phyloP scores from a whole-genome alignment of 64 coral and sea anemone species.

The Acropora yongei region DNA sequence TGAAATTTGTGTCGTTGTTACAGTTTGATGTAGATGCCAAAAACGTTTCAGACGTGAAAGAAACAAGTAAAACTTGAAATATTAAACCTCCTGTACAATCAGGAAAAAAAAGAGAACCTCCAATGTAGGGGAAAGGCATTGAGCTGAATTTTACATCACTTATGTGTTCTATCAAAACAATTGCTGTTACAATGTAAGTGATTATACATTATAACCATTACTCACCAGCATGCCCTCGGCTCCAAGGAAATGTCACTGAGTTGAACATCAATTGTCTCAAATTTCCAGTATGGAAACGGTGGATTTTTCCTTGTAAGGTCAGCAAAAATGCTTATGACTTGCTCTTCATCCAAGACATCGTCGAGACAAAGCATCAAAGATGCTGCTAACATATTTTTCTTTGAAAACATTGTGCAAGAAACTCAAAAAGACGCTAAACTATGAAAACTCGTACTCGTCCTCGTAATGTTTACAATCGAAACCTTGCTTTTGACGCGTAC shows the following conservation, averaged over 20 bases:
- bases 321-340: too few relatives aligned
- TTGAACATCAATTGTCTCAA: too few relatives aligned
- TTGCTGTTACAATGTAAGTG: conserved; percentile 38
- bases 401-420: too few relatives aligned
- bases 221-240: neutral
- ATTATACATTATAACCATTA: conserved; percentile 13
- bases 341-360: too few relatives aligned
- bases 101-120: neutral
- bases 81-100: conserved; percentile 6
- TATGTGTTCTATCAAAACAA: conserved; percentile 39
- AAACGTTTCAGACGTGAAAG: neutral
- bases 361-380: too few relatives aligned
- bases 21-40: conserved; percentile 12
- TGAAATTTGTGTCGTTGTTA: neutral
- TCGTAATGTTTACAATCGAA: too few relatives aligned
- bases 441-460: too few relatives aligned
- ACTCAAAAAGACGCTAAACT: too few relatives aligned
- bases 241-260: conserved; percentile 40
- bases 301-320: too few relatives aligned
- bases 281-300: too few relatives aligned
- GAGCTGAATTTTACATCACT: conserved; percentile 32
- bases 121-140: conserved; percentile 9
- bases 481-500: too few relatives aligned
- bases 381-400: too few relatives aligned
- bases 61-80: neutral